Evolutionary conservation across 2,797 vertebrate genomes (phyloP).

Genomic region (Luscinia megarhynchos): DNA sequence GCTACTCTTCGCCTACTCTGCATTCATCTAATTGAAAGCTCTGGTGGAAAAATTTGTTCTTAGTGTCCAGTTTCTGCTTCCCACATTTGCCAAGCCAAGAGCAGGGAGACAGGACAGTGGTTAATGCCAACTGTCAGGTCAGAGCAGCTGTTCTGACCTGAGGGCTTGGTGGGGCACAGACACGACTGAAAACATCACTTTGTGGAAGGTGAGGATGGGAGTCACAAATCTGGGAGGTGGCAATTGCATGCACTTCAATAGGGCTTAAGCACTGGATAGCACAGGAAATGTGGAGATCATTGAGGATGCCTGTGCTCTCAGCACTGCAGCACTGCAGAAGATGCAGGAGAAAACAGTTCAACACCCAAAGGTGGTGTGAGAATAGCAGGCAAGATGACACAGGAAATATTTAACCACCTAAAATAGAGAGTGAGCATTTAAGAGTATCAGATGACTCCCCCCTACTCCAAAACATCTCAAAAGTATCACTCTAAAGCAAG

Average conservation of each 20-base stretch:
- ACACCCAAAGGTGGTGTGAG: not conserved
- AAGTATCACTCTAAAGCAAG: not conserved
- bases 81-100: not conserved
- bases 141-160: not conserved
- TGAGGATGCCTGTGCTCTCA: not conserved
- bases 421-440: not conserved
- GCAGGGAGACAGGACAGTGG: not conserved
- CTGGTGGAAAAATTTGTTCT: not conserved
- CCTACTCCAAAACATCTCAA: not conserved
- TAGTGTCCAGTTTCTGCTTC: not conserved
- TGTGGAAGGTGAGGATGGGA: not conserved
- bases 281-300: not conserved
- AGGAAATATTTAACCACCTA: not conserved
- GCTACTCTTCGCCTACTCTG: not conserved
- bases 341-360: not conserved
- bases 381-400: not conserved
- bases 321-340: not conserved
- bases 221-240: not conserved
- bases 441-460: not conserved
- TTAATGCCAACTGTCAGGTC: not conserved
- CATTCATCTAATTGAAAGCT: not conserved
- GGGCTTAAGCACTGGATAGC: not conserved
- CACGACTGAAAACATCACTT: not conserved
- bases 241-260: not conserved
- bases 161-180: not conserved